Percentiles rank a stretch among this genome's conserved stretches.
Evolutionary conservation across 30 jellyfish, hydroid and myxozoan genomes (phyloP).

Genomic region (Hydractinia echinata): DNA sequence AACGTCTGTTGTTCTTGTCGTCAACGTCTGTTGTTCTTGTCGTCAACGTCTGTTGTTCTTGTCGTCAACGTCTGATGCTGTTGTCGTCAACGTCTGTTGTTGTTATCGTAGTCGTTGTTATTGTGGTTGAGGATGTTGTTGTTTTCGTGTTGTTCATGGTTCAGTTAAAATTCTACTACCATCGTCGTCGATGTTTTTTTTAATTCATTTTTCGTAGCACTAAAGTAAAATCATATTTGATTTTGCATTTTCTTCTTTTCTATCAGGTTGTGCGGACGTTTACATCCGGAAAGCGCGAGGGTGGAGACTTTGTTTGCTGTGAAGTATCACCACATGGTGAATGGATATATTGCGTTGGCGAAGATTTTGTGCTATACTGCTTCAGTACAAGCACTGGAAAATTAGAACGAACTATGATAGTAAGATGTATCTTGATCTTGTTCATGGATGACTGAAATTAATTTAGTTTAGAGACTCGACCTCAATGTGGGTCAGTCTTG

Average conservation of each 20-base stretch:
- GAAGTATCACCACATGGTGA: constrained; percentile 88
- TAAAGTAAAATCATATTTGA: neutral
- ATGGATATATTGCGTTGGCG: constrained; percentile 97
- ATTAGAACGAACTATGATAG: constrained; percentile 86
- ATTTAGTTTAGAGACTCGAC: no score
- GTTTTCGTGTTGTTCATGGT: neutral
- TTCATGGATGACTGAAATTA: no score
- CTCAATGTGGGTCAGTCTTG: neutral
- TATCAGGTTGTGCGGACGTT: constrained; percentile 80
- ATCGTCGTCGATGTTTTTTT: neutral
- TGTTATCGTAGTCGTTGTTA: no score
- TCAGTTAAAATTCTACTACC: neutral
- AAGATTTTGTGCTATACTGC: constrained; percentile 89
- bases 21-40: no score
- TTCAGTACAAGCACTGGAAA: constrained; percentile 88
- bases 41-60: no score
- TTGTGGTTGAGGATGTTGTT: no score
- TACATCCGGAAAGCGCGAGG: constrained; percentile 95
- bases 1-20: no score
- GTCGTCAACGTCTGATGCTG: no score
- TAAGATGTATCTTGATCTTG: constrained; percentile 15
- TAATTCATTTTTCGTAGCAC: no score
- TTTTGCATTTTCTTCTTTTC: neutral
- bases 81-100: no score
- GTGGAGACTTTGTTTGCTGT: constrained; percentile 89